Base-by-base conservation (phyloP, 2,888 invertebrate species). In the Cylindroiulus punctatus region DNA sequence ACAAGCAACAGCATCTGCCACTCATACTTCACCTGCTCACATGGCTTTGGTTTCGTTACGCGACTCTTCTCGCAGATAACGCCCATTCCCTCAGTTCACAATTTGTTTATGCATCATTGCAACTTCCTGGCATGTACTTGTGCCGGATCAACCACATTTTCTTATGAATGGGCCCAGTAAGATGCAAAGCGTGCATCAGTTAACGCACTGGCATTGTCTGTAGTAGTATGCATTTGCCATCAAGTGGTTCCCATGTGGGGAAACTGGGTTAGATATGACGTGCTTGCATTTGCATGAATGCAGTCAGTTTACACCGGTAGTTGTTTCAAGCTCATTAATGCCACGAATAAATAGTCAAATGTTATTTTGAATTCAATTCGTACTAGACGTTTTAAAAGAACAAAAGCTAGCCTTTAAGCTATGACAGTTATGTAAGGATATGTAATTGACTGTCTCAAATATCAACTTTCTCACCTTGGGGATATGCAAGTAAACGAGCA, bases 11-110 rank as follows among this genome's bases (percentile, higher is more conserved):
- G 47, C 44, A 32, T 40, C 84, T 19, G 42, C 84, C 12, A 17
- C 84, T 42, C 82, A 36, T 30, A 42, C 84, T 42, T 30, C 84
- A 44, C 40, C 84, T 47, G 84, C 84, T 47, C 86, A 86, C 36
- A 47, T 44, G 22, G 76, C 57, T 65, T 85, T 85, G 30, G 85
- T 76, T 36, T 36, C 36, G 65, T 47, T 65, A 26, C 47, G 82
- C n/a, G 86, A 86, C 10, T n/a, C 42, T 17, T 81, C 86, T 40
- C 86, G 82, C 32, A 81, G 86, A 47, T 86, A 86, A 83, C 57
- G 32, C 32, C 32, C 36, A 8, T 22, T 22, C 26, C 57, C n/a
- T n/a, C 52, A 57, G n/a, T 82, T 65, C 65, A 65, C 65, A 65
- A 65, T 65, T 65, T 65, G 65, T 65, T 65, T 65, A 4, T 26